Conservation (phyloP, 2,797 vertebrate genomes). For the Squalus acanthias region DNA sequence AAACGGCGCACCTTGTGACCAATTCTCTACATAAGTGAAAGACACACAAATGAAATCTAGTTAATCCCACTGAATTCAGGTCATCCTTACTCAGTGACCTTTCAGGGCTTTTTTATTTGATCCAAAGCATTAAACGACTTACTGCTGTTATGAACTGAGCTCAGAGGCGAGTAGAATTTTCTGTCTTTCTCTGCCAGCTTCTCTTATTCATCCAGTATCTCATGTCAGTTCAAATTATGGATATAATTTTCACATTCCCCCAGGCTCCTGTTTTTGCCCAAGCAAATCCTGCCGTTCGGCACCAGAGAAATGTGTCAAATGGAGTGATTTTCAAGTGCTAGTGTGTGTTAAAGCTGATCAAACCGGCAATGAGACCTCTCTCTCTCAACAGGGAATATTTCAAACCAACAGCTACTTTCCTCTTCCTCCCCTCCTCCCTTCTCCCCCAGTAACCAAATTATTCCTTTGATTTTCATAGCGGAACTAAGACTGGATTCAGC, state of each 20-base stretch:
- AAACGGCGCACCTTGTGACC: background rate
- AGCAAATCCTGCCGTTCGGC: conserved; percentile 63
- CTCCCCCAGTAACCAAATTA: background rate
- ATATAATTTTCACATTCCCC: conserved; percentile 62
- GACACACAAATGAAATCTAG: conserved; percentile 24
- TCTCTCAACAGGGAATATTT: background rate
- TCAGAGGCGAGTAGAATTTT: conserved; percentile 22
- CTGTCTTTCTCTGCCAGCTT: conserved; percentile 58
- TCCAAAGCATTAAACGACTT: conserved; percentile 22
- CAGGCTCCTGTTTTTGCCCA: conserved; percentile 62
- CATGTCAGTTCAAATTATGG: conserved; percentile 68
- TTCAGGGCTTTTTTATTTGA: conserved; percentile 22
- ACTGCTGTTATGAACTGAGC: conserved; percentile 36
- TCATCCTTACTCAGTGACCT: background rate
- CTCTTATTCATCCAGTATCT: conserved; percentile 63
- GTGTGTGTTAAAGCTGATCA: conserved; percentile 27
- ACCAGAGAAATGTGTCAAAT: conserved; percentile 56
- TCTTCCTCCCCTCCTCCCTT: background rate
- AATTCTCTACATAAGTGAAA: background rate
- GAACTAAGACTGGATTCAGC: background rate
- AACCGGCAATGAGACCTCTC: background rate
- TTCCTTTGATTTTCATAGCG: conserved; percentile 4
- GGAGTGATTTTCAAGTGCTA: conserved; percentile 54
- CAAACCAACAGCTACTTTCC: background rate
- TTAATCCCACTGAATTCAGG: conserved; percentile 16